These are phyloP conservation scores for Tetheella fluctuosa DNA, from an alignment of 2,888 invertebrate species.

Conservation along the genomic window DNA sequence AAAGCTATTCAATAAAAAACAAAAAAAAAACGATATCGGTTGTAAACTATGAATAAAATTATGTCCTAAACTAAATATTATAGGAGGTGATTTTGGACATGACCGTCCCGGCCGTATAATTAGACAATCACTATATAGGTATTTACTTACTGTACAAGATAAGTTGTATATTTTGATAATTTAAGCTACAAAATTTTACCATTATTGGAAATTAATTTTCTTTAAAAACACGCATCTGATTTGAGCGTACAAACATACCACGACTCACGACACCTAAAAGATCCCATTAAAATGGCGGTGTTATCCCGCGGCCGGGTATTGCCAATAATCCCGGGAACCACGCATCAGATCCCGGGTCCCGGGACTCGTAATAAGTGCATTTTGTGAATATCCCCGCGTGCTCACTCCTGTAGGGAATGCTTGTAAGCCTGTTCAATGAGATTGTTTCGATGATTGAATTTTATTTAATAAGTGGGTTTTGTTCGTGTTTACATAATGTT, in stretches of 20 bases:
- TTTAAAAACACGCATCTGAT: constrained; percentile 20
- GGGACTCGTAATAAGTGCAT: constrained; percentile 57
- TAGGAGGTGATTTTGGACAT: too few species aligned
- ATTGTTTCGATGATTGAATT: constrained; percentile 2
- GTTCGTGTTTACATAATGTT: neutral
- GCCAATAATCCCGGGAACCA: constrained; percentile 71
- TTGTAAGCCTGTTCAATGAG: neutral
- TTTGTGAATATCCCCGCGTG: constrained; percentile 40
- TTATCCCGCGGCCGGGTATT: constrained; percentile 63
- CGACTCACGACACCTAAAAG: constrained; percentile 38
- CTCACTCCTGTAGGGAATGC: constrained; percentile 14
- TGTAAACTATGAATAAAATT: too few species aligned
- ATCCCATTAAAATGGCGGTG: constrained; percentile 57
- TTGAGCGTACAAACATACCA: constrained; percentile 14
- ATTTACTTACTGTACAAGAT: too few species aligned
- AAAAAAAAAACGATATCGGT: too few species aligned
- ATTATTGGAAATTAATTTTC: neutral
- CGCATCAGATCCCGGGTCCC: constrained; percentile 50
- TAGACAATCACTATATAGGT: too few species aligned
- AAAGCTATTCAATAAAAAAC: too few species aligned
- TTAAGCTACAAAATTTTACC: too few species aligned
- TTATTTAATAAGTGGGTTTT: neutral
- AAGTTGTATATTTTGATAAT: too few species aligned
- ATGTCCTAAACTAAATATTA: too few species aligned
- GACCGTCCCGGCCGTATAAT: too few species aligned